These are phyloP conservation scores for Dermatemys mawii DNA, from an alignment of 2,113 vertebrate species.

Conservation along the genomic window DNA sequence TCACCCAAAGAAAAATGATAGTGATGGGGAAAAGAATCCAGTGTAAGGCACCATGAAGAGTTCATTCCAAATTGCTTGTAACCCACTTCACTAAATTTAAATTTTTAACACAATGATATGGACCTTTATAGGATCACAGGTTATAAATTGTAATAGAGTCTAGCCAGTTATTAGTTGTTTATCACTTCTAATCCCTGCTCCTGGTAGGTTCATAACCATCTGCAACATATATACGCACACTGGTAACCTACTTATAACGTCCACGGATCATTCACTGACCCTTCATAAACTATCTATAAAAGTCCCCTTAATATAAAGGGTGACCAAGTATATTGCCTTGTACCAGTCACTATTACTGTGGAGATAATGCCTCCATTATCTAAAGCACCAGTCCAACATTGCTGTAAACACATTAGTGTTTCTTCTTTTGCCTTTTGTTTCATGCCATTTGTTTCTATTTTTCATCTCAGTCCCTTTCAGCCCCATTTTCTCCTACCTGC, in stretches of 20 bases:
- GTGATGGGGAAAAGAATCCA: neutral
- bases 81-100: constrained; percentile 9
- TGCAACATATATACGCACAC: neutral
- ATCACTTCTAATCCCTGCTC: neutral
- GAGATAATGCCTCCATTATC: neutral
- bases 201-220: neutral
- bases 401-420: neutral
- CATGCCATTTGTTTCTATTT: neutral
- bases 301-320: neutral
- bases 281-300: neutral
- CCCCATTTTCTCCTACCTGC: neutral
- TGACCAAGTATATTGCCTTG: neutral
- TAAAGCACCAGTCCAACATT: neutral
- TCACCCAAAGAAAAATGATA: constrained; percentile 14
- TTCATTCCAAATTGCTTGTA: neutral
- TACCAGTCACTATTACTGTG: neutral
- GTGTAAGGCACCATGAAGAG: neutral
- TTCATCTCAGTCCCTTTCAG: neutral
- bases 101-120: neutral
- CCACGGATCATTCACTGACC: neutral
- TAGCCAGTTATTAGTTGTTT: neutral
- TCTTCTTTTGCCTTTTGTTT: neutral
- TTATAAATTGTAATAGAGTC: neutral
- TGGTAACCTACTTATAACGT: neutral
- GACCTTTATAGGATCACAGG: neutral